Conservation (phyloP, 2,888 invertebrate genomes). For the Neoitamus cyanurus region DNA sequence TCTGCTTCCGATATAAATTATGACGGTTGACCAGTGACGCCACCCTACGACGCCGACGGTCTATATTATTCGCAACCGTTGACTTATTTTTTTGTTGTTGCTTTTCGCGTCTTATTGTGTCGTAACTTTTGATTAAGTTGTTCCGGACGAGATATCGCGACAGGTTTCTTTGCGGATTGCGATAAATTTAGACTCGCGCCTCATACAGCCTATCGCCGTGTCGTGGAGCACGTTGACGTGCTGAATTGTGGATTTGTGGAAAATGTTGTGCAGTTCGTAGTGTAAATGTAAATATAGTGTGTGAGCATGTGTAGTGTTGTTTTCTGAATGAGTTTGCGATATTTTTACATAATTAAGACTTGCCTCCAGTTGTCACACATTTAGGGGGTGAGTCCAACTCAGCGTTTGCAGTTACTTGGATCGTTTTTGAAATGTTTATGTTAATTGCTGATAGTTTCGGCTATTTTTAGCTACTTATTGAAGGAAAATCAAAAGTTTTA, state of each 20-base stretch:
- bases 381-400: neutral
- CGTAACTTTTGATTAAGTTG: neutral
- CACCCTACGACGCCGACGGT: neutral
- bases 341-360: neutral
- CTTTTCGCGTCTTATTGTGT: neutral
- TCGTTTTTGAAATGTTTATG: neutral
- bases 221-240: neutral
- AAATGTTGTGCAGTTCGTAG: conserved; percentile 12
- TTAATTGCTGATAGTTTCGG: neutral
- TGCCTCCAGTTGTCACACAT: neutral
- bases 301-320: neutral
- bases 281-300: neutral
- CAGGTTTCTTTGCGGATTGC: neutral
- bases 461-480: neutral
- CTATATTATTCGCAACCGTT: neutral
- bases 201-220: neutral
- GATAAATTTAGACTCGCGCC: neutral
- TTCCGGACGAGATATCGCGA: neutral
- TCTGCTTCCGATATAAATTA: neutral
- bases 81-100: neutral
- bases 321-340: neutral
- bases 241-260: conserved; percentile 2
- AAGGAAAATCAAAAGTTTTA: neutral
- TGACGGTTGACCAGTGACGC: neutral
- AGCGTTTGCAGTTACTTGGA: neutral